Evolutionary conservation across 2,888 invertebrate species (phyloP).

Genomic region (Pogonocherus hispidulus): DNA sequence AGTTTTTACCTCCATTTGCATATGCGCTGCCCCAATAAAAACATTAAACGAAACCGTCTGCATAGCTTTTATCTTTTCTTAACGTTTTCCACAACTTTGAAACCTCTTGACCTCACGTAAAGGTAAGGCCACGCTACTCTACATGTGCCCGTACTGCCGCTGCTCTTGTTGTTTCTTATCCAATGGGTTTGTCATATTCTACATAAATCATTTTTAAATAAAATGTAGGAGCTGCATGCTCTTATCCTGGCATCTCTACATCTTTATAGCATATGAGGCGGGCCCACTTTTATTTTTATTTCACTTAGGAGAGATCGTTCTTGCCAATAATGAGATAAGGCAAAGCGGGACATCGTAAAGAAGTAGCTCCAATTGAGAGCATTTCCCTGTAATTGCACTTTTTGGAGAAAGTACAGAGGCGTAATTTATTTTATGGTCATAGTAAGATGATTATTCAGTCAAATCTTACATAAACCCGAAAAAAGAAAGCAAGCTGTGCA

Average conservation of each 20-base stretch:
- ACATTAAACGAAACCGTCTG: slow-evolving; percentile 24
- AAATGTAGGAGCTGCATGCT: slow-evolving; percentile 40
- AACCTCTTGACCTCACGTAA: slow-evolving; percentile 52
- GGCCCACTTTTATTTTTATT: slow-evolving; percentile 23
- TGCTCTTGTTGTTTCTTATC: slow-evolving; percentile 37
- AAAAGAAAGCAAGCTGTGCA: too few relatives aligned
- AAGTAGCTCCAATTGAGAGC: background rate
- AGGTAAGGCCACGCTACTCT: slow-evolving; percentile 12
- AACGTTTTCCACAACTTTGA: slow-evolving; percentile 23
- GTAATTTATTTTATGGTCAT: too few relatives aligned
- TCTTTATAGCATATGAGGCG: slow-evolving; percentile 20
- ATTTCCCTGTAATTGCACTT: slow-evolving; percentile 17
- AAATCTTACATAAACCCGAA: too few relatives aligned
- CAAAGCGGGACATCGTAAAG: background rate
- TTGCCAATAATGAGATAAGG: slow-evolving; percentile 15
- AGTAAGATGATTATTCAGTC: too few relatives aligned
- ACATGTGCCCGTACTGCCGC: slow-evolving; percentile 10
- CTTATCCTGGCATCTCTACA: slow-evolving; percentile 31
- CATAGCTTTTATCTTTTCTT: slow-evolving; percentile 23
- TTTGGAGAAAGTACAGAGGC: background rate
- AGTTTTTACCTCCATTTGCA: slow-evolving; percentile 20
- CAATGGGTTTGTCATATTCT: slow-evolving; percentile 46
- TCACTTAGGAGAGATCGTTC: slow-evolving; percentile 9
- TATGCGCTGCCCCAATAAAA: slow-evolving; percentile 9
- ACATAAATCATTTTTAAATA: slow-evolving; percentile 49